Conservation (phyloP, 2,797 vertebrate genomes). For the Nyctalus aviator region DNA sequence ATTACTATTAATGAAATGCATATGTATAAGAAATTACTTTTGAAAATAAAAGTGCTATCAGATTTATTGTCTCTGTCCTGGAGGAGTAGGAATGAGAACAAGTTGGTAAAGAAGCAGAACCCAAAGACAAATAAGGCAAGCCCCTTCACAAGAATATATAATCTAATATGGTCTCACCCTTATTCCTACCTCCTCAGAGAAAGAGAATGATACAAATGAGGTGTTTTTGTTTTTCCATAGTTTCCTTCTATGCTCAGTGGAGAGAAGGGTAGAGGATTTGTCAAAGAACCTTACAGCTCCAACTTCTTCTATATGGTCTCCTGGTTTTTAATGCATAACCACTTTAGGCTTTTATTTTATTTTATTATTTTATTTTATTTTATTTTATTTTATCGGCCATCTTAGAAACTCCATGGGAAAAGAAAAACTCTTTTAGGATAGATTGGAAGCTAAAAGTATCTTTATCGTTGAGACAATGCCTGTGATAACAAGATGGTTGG, state of each 20-base stretch:
- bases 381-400: background rate
- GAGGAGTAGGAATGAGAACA: background rate
- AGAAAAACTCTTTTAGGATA: background rate
- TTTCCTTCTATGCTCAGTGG: background rate
- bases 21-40: background rate
- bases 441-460: background rate
- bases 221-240: background rate
- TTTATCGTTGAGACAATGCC: background rate
- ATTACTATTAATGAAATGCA: background rate
- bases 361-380: background rate
- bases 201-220: background rate
- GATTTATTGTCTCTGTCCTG: conserved; percentile 18
- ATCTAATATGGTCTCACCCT: background rate
- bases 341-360: background rate
- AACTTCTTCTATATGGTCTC: background rate
- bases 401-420: conserved; percentile 17
- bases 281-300: conserved; percentile 4
- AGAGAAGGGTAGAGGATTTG: background rate
- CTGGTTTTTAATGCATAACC: background rate
- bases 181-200: background rate
- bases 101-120: background rate
- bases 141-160: background rate
- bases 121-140: background rate
- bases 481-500: conserved; percentile 10
- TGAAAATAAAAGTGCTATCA: conserved; percentile 34